These are phyloP conservation scores for Beris chalybata DNA, from an alignment of 2,888 invertebrate genomes.

Conservation along the genomic window DNA sequence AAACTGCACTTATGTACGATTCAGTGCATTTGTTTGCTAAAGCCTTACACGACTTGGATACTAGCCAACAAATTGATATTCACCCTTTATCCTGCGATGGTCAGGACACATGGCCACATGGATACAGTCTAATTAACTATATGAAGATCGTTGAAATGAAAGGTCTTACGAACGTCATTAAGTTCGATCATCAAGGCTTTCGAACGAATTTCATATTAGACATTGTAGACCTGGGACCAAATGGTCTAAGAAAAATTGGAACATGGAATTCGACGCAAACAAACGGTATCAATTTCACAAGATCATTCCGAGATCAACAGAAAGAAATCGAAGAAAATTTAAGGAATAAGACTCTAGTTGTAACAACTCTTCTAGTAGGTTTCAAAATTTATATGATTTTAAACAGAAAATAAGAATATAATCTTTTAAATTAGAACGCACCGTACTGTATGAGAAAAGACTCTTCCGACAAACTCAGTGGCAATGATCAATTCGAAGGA, in stretches of 20 bases:
- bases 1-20: constrained; percentile 95
- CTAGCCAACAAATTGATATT: constrained; percentile 86
- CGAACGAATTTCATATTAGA: constrained; percentile 89
- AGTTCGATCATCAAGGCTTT: constrained; percentile 93
- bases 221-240: constrained; percentile 84
- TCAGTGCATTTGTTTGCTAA: constrained; percentile 92
- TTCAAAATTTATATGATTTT: not conserved
- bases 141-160: constrained; percentile 95
- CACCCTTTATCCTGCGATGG: constrained; percentile 85
- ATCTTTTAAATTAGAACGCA: constrained; percentile 69
- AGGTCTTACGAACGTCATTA: constrained; percentile 90
- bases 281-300: constrained; percentile 83
- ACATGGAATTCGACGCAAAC: constrained; percentile 78
- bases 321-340: constrained; percentile 86
- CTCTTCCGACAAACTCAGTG: constrained; percentile 78
- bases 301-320: constrained; percentile 82
- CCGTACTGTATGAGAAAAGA: constrained; percentile 96
- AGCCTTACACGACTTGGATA: constrained; percentile 87
- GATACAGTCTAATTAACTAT: constrained; percentile 92
- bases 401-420: constrained; percentile 34
- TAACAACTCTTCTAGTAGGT: constrained; percentile 86
- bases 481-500: constrained; percentile 92
- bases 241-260: constrained; percentile 82
- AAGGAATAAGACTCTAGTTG: constrained; percentile 88
- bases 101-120: constrained; percentile 90